These are phyloP conservation scores for Pangasianodon gigas DNA, from an alignment of 2,113 vertebrate species.

Conservation along the genomic window DNA sequence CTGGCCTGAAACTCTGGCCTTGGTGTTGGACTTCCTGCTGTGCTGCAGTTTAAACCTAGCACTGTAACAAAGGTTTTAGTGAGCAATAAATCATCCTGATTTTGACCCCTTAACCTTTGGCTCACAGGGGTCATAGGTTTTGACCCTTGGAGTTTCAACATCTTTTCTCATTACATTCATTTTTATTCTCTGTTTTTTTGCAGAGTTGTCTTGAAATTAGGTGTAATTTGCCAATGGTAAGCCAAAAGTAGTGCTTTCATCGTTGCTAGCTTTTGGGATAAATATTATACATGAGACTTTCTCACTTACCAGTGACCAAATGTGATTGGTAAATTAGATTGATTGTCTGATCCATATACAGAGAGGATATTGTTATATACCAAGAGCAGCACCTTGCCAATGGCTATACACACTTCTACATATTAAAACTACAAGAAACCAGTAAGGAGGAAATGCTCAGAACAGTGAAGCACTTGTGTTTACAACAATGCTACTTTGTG, in stretches of 20 bases:
- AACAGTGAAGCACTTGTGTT: background rate
- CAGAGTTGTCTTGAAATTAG: background rate
- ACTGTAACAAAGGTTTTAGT: background rate
- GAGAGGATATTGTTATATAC: background rate
- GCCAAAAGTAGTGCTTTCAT: background rate
- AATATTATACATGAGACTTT: background rate
- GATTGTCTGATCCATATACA: background rate
- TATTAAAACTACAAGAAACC: background rate
- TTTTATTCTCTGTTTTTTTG: background rate
- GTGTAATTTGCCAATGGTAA: background rate
- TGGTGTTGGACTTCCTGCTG: background rate
- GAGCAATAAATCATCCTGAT: background rate
- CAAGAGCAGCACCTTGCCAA: background rate
- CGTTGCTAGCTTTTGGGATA: background rate
- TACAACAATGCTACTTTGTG: background rate
- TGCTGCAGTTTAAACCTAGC: background rate
- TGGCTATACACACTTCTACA: background rate
- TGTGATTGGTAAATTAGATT: background rate
- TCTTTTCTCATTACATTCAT: background rate
- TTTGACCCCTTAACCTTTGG: background rate
- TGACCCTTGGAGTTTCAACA: background rate
- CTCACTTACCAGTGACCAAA: background rate
- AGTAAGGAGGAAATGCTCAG: slow-evolving; percentile 2
- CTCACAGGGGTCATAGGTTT: background rate
- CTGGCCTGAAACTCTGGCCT: background rate